Evolutionary conservation across 2,797 vertebrate genomes (phyloP).

Genomic region (Podarcis lilfordi): DNA sequence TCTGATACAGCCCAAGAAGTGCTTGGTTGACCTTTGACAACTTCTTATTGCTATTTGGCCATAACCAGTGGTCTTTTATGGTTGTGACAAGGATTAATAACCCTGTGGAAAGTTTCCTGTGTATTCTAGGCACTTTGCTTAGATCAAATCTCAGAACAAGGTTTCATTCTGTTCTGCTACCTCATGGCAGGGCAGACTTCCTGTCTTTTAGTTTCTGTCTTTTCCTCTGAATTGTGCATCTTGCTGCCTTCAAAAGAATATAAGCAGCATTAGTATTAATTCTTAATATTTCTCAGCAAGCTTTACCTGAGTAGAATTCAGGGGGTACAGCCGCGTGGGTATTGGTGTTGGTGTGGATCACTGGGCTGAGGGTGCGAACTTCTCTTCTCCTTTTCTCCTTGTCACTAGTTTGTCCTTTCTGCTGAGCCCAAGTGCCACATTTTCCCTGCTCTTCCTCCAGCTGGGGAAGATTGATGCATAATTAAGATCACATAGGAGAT

Average conservation of each 20-base stretch:
- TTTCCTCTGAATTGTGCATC: background rate
- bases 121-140: too few species aligned
- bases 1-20: background rate
- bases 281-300: constrained; percentile 45
- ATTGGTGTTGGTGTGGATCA: constrained; percentile 20
- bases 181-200: background rate
- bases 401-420: constrained; percentile 65
- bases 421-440: constrained; percentile 44
- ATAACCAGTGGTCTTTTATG: background rate
- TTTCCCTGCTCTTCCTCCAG: constrained; percentile 55
- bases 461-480: constrained; percentile 68
- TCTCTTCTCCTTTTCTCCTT: constrained; percentile 57
- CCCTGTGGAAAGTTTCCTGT: background rate
- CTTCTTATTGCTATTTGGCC: background rate
- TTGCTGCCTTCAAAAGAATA: constrained; percentile 38
- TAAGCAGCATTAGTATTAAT: constrained; percentile 29
- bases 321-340: too few species aligned
- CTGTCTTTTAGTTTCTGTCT: background rate
- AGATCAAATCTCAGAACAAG: too few species aligned
- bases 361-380: constrained; percentile 39
- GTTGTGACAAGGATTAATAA: background rate
- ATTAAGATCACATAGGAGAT: constrained; percentile 70
- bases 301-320: constrained; percentile 46
- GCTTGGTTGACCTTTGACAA: background rate
- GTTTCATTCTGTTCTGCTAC: background rate